Conservation (phyloP, 1,140 invertebrate genomes). For the Ctenoplectra terminalis region DNA sequence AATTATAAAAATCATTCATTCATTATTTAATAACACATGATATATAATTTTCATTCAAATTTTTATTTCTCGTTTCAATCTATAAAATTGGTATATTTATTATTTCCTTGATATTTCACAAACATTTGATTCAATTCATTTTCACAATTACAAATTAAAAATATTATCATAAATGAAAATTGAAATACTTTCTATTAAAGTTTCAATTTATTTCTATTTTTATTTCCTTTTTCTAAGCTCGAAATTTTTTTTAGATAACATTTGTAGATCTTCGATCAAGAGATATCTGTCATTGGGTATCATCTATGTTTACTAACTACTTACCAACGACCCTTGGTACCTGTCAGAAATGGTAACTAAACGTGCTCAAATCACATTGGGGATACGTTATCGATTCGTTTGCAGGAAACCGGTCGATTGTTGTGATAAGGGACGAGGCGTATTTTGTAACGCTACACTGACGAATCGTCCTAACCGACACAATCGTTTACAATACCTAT, state of each 20-base stretch:
- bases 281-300: neutral
- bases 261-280: neutral
- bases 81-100: neutral
- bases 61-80: neutral
- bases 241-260: neutral
- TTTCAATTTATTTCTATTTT: neutral
- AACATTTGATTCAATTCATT: no score
- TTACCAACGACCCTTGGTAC: neutral
- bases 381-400: conserved; percentile 49
- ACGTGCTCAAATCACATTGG: neutral
- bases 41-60: no score
- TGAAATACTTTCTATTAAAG: no score
- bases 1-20: neutral
- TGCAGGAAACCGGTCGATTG: conserved; percentile 6
- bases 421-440: neutral
- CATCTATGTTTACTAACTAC: neutral
- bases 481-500: no score
- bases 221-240: no score
- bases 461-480: conserved; percentile 24
- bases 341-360: conserved; percentile 33
- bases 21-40: neutral
- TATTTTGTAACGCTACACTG: conserved; percentile 39
- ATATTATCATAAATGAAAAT: no score
- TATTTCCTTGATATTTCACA: neutral
- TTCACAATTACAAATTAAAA: no score